Base-by-base conservation (phyloP, 2,888 invertebrate species). In the Tenodera sinensis region DNA sequence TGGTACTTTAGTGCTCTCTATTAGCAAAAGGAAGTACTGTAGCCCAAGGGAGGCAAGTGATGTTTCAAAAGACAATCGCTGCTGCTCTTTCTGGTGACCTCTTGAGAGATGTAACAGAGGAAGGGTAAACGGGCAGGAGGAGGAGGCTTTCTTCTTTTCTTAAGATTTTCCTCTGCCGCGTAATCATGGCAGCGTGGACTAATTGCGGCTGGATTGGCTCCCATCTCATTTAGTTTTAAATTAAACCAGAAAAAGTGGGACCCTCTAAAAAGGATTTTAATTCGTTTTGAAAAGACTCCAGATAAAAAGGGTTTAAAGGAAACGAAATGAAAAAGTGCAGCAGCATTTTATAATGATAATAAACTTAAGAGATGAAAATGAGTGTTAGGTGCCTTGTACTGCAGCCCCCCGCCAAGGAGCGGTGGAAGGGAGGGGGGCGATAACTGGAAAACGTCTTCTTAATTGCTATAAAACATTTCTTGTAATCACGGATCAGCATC, bases 391-490 rank as follows among this genome's bases (percentile, higher is more conserved):
- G 25, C 82, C 83, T 83, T 87, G 27, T 83, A 12, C 81, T 25
- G 30, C 15, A 71, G 71, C 54, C 20, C 7, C 28, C 54, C 15
- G 15, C 47, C 2, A 28, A n/a, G 20, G 85, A 28, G 34, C 25
- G 14, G 28, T 6, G 15, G 1, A 4, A 3, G 84, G 15, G n/a
- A 27, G 12, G 34, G 3, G 87, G 25, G 85, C 84, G 88, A 88
- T 84, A 88, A 88, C 84, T 84, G 20, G 85, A 88, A 88, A 81
- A 84, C 88, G 85, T 88, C 83, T 88, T 81, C 71, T 85, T 88
- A 88, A 88, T 88, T 88, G 88, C 54, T 28, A 84, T 81, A 84
- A 88, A 88, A 88, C 84, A 84, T 84, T 84, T 84, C 88, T 88
- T 83, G 84, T 88, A 88, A 88, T 88, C 88, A 88, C 42, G 81